Conservation (phyloP, 2,888 invertebrate species). For the Eledona agricola region DNA sequence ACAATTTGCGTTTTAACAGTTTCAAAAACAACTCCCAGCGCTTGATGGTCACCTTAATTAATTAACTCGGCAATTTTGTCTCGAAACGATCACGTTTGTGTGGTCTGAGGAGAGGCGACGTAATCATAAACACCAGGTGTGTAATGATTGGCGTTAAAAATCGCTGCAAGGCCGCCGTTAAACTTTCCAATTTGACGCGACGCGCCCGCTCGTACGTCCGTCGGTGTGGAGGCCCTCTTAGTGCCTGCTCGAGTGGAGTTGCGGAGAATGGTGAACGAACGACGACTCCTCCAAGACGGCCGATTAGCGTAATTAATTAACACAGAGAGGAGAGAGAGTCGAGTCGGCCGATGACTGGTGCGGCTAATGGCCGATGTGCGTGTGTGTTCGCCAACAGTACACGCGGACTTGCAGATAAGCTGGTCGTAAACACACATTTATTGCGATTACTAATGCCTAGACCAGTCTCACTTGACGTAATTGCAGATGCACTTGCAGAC, state of each 20-base stretch:
- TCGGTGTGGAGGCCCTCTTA: slow-evolving; percentile 5
- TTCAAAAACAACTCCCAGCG: slow-evolving; percentile 7
- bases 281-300: slow-evolving; percentile 37
- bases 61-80: slow-evolving; percentile 4
- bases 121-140: slow-evolving; percentile 16
- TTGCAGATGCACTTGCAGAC: slow-evolving; percentile 33
- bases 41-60: slow-evolving; percentile 19
- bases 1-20: no score
- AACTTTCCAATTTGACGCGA: slow-evolving; percentile 4
- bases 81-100: slow-evolving; percentile 13
- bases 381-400: slow-evolving; percentile 39
- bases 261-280: no score
- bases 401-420: slow-evolving; percentile 43
- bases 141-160: neutral
- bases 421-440: slow-evolving; percentile 50
- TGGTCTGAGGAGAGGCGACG: slow-evolving; percentile 9
- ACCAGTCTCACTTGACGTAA: slow-evolving; percentile 47
- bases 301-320: slow-evolving; percentile 44
- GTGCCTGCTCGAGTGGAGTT: no score
- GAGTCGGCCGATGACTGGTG: slow-evolving; percentile 40
- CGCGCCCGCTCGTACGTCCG: slow-evolving; percentile 2
- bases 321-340: no score
- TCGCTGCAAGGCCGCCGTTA: neutral
- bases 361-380: slow-evolving; percentile 46
- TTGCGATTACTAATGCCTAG: slow-evolving; percentile 49